Evolutionary conservation across 2,797 vertebrate species (phyloP), one percentile per base, ranked within the genome.

Genomic region (Acanthurus leucopareius): DNA sequence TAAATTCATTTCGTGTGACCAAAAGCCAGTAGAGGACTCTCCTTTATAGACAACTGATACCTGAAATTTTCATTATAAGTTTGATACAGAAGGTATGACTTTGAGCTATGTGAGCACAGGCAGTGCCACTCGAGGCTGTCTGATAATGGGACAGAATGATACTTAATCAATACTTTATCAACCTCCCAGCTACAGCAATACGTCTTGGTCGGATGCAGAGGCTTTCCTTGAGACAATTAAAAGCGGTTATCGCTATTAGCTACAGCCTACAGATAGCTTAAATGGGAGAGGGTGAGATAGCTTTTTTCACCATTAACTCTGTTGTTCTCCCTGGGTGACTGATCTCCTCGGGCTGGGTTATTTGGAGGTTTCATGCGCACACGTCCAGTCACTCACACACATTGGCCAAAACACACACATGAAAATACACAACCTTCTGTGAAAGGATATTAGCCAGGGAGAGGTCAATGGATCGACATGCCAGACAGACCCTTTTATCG

Each of bases 91-190:
- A 67, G 58, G 28, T 32, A 22, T 40, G 17, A 47, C 63, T 52
- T 35, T 48, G 65, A 82, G 69, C 42, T 57, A 66, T 42, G 60
- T 22, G 48, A 68, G 60, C 40, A 35, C 42, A 69, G 58, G 49
- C 65, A 73, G 67, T 53, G 60, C 35, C 68, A 78, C 32, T 73
- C 56, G 53, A 76, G 40, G 38, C 40, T 59, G 68, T 57, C 35
- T 22, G 74, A 78, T 83, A 89, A 77, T 59, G 54, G 79, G 77
- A 66, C 6, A 22, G 62, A 42, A 42, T 42, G 40, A 83, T 42
- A 84, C 80, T 88, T 62, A 91, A 90, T 91, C 88, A 80, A 91
- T 92, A 85, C 73, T 83, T 88, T 82, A 90, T 88, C 80, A 90
- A 82, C 62, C 78, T 69, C 74, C 38, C 22, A 47, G 65, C 67